Evolutionary conservation across 1,140 invertebrate genomes (phyloP), one percentile per base, ranked within the genome.

Genomic region (Bombus vancouverensis): DNA sequence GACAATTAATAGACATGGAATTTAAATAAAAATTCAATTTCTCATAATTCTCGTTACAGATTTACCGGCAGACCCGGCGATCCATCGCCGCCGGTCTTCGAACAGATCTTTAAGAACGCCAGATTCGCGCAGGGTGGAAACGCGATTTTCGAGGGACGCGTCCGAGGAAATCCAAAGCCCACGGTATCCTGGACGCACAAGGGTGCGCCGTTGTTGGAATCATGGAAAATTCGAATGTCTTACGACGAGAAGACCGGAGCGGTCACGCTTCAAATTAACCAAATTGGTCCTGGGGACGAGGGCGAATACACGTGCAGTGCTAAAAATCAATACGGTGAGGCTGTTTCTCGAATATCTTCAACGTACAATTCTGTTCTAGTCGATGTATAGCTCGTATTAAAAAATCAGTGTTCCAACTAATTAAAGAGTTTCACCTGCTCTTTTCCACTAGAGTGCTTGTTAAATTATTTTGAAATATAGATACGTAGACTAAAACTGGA

Each of bases 231-330:
- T 92, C 96, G 97, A 93, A 98, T 99, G 97, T 97, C 96, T 88
- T 98, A 99, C 93, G 97, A 99, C 93, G 97, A 98, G 92, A 96
- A 96, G 92, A 98, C 97, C 93, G 98, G 98, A 81, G 97, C 97
- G 87, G 98, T 99, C 72, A 97, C 97, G 32, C 96, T 99, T 81
- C 96, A 98, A 81, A 99, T 99, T 91, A 98, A 98, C 93, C 97
- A 98, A 92, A 98, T 99, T 84, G 98, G 98, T 79, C 98, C 98
- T 42, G 98, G 98, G 59, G 98, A 99, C 94, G 98, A 99, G 94
- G 98, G 98, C 85, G 98, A 99, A 95, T 99, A 99, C 94, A 99
- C 98, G 3, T 99, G 98, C 94, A 98, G 97, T 80, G 98, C 98
- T 18, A 96, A 97, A 83, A 99, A 99, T 94, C 97, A 98, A 92